Conservation (phyloP, 1,140 invertebrate species). For the Atta colombica region DNA sequence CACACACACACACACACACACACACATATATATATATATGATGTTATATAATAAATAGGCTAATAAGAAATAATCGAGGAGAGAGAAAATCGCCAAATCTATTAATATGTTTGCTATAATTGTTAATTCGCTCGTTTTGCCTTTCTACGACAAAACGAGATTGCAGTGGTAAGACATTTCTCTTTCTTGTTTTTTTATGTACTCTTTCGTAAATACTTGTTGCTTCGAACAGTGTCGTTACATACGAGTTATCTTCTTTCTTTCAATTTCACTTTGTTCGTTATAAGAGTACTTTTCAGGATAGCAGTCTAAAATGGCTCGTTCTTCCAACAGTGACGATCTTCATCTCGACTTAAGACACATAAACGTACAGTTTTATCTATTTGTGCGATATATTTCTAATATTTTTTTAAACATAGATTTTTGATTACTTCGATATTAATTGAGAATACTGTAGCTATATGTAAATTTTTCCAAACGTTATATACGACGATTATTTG, state of each 20-base stretch:
- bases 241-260: slow-evolving; percentile 35
- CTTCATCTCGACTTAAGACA: slow-evolving; percentile 10
- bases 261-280: slow-evolving; percentile 37
- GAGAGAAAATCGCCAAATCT: not conserved
- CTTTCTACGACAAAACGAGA: slow-evolving; percentile 33
- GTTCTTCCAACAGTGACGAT: slow-evolving; percentile 5
- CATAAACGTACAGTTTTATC: not conserved
- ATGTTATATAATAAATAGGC: not conserved
- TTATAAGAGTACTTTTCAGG: slow-evolving; percentile 14
- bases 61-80: slow-evolving; percentile 17
- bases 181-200: slow-evolving; percentile 1
- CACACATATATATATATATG: too few species aligned
- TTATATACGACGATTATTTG: slow-evolving; percentile 31
- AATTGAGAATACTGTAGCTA: slow-evolving; percentile 14
- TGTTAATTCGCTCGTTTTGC: slow-evolving; percentile 18
- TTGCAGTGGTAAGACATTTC: slow-evolving; percentile 25
- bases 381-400: not conserved
- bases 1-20: too few species aligned
- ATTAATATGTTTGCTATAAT: not conserved
- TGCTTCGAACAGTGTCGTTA: slow-evolving; percentile 6
- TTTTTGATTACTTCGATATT: slow-evolving; percentile 47
- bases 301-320: slow-evolving; percentile 26
- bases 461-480: slow-evolving; percentile 69
- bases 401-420: slow-evolving; percentile 37
- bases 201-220: slow-evolving; percentile 51